These are phyloP conservation scores for Larimichthys polyactis DNA, from an alignment of 2,113 vertebrate species.

Conservation along the genomic window DNA sequence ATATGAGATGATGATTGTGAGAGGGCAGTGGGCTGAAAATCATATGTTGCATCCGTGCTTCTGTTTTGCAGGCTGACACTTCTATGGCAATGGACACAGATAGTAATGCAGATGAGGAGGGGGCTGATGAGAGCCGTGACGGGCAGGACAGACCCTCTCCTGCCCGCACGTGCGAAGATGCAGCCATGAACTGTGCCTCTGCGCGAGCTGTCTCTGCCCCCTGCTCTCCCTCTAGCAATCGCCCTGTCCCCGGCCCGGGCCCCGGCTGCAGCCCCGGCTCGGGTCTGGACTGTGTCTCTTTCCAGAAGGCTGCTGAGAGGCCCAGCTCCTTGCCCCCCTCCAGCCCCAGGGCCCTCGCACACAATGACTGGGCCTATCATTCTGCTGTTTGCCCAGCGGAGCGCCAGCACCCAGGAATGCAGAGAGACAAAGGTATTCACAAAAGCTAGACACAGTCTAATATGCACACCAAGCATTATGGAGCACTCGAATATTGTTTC, in stretches of 20 bases:
- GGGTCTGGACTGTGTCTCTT: slow-evolving; percentile 60
- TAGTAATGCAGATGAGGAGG: slow-evolving; percentile 84
- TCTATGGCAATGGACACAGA: slow-evolving; percentile 83
- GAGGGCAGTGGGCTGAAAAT: not conserved
- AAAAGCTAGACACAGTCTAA: slow-evolving; percentile 44
- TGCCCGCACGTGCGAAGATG: slow-evolving; percentile 28
- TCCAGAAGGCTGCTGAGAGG: slow-evolving; percentile 74
- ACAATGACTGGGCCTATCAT: slow-evolving; percentile 81
- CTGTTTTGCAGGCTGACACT: slow-evolving; percentile 77
- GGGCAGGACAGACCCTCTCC: slow-evolving; percentile 76
- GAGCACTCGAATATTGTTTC: slow-evolving; percentile 50
- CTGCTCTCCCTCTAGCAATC: slow-evolving; percentile 72
- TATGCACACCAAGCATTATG: slow-evolving; percentile 18
- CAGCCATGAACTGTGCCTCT: slow-evolving; percentile 63
- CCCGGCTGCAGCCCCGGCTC: slow-evolving; percentile 47
- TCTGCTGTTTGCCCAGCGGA: slow-evolving; percentile 72
- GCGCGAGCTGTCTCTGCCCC: slow-evolving; percentile 71
- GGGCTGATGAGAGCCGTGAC: slow-evolving; percentile 80
- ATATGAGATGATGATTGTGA: not conserved
- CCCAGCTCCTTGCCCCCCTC: slow-evolving; percentile 82
- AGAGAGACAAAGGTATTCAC: slow-evolving; percentile 79
- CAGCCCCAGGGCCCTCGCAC: slow-evolving; percentile 75
- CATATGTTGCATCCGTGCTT: not conserved
- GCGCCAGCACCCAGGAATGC: slow-evolving; percentile 78
- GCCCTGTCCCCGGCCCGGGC: slow-evolving; percentile 45